Percentiles rank a stretch among this genome's conserved stretches.
Conservation (phyloP, 2,797 vertebrate genomes). For the Sebastes goodei region DNA sequence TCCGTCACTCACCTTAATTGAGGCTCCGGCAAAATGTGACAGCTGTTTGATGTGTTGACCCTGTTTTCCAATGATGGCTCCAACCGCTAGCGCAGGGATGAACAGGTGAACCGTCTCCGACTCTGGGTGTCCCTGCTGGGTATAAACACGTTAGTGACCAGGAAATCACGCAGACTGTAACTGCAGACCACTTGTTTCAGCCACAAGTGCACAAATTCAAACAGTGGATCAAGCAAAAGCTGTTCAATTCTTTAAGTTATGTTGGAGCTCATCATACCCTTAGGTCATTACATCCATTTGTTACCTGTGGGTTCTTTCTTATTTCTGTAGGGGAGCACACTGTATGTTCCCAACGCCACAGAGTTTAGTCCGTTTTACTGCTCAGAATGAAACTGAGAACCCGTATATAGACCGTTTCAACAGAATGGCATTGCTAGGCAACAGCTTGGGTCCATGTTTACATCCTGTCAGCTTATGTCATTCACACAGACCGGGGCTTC, state of each 20-base stretch:
- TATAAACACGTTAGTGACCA: conserved; percentile 16
- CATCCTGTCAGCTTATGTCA: not conserved
- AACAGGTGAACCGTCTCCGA: conserved; percentile 98
- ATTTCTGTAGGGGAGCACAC: not conserved
- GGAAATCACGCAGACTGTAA: not conserved
- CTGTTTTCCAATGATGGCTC: conserved; percentile 98
- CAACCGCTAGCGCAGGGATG: conserved; percentile 96
- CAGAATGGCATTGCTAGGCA: no score
- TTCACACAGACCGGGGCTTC: no score
- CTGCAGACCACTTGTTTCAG: not conserved
- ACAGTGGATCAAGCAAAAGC: conserved; percentile 25
- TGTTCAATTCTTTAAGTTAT: not conserved
- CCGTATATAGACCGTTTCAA: no score
- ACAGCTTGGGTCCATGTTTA: no score
- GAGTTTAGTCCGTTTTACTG: not conserved
- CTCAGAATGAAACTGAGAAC: not conserved
- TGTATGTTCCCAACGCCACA: not conserved
- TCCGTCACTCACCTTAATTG: conserved; percentile 91
- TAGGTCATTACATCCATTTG: not conserved
- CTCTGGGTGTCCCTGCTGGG: conserved; percentile 89
- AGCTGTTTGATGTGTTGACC: conserved; percentile 99
- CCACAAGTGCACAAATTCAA: not conserved
- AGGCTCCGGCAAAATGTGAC: conserved; percentile 96
- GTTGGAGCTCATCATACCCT: not conserved
- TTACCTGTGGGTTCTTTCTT: not conserved